phyloP scores from a whole-genome alignment of 1,140 invertebrate genomes.

The silkworm (Bombyx mori) region ASM3026992v2 NC_085126.1:2638001-2638500 shows the following conservation, averaged over 20 bases:
- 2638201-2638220: neutral
- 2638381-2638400: slow-evolving; percentile 24
- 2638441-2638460: slow-evolving; percentile 40
- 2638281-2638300: slow-evolving; percentile 40
- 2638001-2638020: too few relatives aligned
- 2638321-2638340: slow-evolving; percentile 2
- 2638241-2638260: slow-evolving; percentile 11
- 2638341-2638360: slow-evolving; percentile 12
- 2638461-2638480: slow-evolving; percentile 46
- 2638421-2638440: slow-evolving; percentile 33
- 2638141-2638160: too few relatives aligned
- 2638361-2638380: slow-evolving; percentile 37
- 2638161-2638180: too few relatives aligned
- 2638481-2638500: slow-evolving; percentile 39
- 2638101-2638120: too few relatives aligned
- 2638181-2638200: too few relatives aligned
- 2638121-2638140: too few relatives aligned
- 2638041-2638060: too few relatives aligned
- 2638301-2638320: slow-evolving; percentile 41
- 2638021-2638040: too few relatives aligned
- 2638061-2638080: too few relatives aligned
- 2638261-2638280: slow-evolving; percentile 24
- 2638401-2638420: slow-evolving; percentile 18
- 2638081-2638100: too few relatives aligned
- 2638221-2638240: slow-evolving; percentile 2